phyloP scores from a whole-genome alignment of 2,888 invertebrate genomes.

The Pardosa pseudoannulata region DNA sequence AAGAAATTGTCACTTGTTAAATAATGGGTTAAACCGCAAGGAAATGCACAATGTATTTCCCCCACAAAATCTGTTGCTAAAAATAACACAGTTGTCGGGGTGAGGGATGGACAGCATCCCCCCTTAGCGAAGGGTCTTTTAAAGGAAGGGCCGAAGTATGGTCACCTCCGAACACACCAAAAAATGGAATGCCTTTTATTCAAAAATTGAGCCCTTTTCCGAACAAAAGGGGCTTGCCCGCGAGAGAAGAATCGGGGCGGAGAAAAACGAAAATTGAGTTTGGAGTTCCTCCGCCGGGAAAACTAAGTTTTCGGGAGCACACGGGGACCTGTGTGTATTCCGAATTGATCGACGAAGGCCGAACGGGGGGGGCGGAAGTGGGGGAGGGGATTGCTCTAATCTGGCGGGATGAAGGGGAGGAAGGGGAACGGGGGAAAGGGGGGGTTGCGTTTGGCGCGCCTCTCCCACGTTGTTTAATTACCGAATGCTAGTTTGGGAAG shows the following conservation, averaged over 20 bases:
- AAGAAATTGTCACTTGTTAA: no score
- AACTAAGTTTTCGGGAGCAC: neutral
- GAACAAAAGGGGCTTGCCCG: neutral
- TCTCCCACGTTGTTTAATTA: conserved; percentile 72
- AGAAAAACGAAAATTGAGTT: conserved; percentile 4
- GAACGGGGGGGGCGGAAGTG: neutral
- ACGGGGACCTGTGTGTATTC: neutral
- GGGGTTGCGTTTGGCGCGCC: conserved; percentile 49
- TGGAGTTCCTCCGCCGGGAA: neutral
- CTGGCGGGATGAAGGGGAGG: neutral
- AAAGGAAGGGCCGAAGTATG: no score
- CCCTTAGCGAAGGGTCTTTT: no score
- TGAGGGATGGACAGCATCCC: no score
- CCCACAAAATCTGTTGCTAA: no score
- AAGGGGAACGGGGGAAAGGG: neutral
- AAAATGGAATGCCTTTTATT: neutral
- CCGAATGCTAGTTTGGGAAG: conserved; percentile 64
- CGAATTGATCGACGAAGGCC: conserved; percentile 54
- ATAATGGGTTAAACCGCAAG: no score
- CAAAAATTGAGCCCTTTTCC: neutral
- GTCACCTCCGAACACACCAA: neutral
- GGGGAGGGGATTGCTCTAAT: conserved; percentile 4
- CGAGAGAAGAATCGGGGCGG: neutral
- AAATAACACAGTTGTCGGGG: no score
- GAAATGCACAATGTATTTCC: no score